phyloP scores from a whole-genome alignment of 2,888 invertebrate species.

The Druceiella hillmani region DNA sequence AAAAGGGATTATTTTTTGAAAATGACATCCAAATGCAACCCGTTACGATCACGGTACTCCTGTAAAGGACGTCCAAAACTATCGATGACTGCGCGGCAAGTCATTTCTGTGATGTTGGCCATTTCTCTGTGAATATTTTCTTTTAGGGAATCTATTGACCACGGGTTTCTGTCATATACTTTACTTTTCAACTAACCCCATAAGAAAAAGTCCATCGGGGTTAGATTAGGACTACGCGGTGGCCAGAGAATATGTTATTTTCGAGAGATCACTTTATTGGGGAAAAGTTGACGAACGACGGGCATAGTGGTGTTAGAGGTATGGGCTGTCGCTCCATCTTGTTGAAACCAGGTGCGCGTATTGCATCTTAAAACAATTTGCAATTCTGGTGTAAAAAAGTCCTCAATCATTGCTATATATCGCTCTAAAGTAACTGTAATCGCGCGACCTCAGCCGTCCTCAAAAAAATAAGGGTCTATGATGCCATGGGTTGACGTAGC shows the following conservation, averaged over 20 bases:
- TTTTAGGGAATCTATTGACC: slow-evolving; percentile 11
- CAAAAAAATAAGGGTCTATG: slow-evolving; percentile 25
- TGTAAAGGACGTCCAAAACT: slow-evolving; percentile 16
- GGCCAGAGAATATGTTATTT: slow-evolving; percentile 11
- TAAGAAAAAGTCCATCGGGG: slow-evolving; percentile 7
- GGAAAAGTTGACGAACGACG: no score
- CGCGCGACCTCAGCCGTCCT: slow-evolving; percentile 10
- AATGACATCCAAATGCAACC: slow-evolving; percentile 18
- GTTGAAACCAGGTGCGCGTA: slow-evolving; percentile 19
- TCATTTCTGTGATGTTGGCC: slow-evolving; percentile 14
- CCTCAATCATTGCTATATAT: slow-evolving; percentile 19
- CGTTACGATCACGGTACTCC: slow-evolving; percentile 16
- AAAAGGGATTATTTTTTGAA: slow-evolving; percentile 12
- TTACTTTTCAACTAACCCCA: slow-evolving; percentile 4
- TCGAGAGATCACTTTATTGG: no score
- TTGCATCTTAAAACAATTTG: slow-evolving; percentile 17
- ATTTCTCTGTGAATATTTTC: slow-evolving; percentile 20
- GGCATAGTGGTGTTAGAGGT: slow-evolving; percentile 18
- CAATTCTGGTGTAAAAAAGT: slow-evolving; percentile 20
- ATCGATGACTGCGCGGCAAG: slow-evolving; percentile 15
- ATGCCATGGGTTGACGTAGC: slow-evolving; percentile 19
- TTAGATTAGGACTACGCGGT: slow-evolving; percentile 13
- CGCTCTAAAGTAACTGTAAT: no score
- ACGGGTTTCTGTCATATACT: slow-evolving; percentile 11
- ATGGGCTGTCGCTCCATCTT: slow-evolving; percentile 21